These are phyloP conservation scores for Hylaea fasciaria DNA, from an alignment of 2,888 invertebrate genomes.

Conservation along the genomic window DNA sequence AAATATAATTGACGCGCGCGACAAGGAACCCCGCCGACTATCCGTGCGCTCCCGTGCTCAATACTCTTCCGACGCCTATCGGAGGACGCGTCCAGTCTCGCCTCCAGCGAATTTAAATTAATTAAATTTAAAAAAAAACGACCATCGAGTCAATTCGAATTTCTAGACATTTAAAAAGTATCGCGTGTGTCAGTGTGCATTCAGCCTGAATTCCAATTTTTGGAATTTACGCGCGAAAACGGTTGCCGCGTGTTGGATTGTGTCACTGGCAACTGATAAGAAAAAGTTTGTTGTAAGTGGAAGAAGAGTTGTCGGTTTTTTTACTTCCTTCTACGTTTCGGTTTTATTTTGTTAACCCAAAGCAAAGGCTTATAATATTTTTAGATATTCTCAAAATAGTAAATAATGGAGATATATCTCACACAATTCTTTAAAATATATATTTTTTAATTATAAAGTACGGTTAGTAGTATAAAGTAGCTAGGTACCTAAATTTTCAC, in stretches of 20 bases:
- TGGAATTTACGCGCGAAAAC: conserved; percentile 66
- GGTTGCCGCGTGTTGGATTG: conserved; percentile 56
- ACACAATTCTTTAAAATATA: too few species aligned
- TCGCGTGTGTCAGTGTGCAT: conserved; percentile 47
- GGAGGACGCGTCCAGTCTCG: conserved; percentile 72
- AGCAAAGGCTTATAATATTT: not conserved
- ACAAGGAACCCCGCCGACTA: conserved; percentile 62
- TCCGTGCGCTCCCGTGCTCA: conserved; percentile 73
- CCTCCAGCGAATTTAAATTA: conserved; percentile 57
- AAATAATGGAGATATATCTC: not conserved
- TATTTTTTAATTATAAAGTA: too few species aligned
- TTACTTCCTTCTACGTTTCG: not conserved
- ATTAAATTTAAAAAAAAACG: conserved; percentile 24
- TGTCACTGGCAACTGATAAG: conserved; percentile 55
- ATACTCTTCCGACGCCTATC: conserved; percentile 77
- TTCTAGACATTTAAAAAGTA: conserved; percentile 42
- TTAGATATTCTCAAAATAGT: conserved; percentile 7
- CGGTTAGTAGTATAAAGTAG: too few species aligned
- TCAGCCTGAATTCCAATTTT: conserved; percentile 52
- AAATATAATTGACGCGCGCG: conserved; percentile 82
- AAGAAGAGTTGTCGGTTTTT: conserved; percentile 39
- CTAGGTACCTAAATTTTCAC: not conserved
- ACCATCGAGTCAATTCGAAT: conserved; percentile 17
- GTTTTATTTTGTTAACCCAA: not conserved
- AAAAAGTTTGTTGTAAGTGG: conserved; percentile 66